Evolutionary conservation across 2,113 vertebrate genomes (phyloP).

Genomic region (Gracilinanus agilis): DNA sequence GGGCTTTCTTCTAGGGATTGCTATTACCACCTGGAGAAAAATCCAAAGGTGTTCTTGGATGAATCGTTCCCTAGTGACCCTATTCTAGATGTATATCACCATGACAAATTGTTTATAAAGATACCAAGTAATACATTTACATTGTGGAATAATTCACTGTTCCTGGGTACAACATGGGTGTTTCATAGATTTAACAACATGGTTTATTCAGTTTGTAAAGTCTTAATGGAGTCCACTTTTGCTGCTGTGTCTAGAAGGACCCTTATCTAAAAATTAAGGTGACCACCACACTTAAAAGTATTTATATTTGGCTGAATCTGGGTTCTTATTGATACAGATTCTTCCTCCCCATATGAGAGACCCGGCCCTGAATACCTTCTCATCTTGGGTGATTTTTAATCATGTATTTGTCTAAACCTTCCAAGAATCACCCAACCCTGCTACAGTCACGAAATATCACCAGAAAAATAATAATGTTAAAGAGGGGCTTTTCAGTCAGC

Average conservation of each 20-base stretch:
- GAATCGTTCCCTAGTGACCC: not conserved
- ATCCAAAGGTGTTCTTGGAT: not conserved
- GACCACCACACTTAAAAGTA: not conserved
- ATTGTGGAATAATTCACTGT: not conserved
- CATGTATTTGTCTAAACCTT: not conserved
- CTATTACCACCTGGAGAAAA: not conserved
- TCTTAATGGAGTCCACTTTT: not conserved
- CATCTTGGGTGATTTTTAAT: not conserved
- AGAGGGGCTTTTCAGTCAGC: not conserved
- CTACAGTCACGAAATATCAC: not conserved
- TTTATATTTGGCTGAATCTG: not conserved
- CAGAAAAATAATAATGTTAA: not conserved
- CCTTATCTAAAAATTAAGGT: not conserved
- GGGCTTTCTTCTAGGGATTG: not conserved
- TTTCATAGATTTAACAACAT: not conserved
- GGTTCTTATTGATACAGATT: not conserved
- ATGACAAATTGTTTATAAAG: not conserved
- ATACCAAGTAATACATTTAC: not conserved
- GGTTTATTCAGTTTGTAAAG: not conserved
- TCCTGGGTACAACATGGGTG: not conserved
- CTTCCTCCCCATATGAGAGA: not conserved
- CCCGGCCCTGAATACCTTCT: not conserved
- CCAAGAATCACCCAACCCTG: not conserved
- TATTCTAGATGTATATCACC: not conserved
- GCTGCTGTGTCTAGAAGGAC: not conserved